Evolutionary conservation across 2,888 invertebrate species (phyloP), one percentile per base, ranked within the genome.

Genomic region (Archaeoteleia sp.): DNA sequence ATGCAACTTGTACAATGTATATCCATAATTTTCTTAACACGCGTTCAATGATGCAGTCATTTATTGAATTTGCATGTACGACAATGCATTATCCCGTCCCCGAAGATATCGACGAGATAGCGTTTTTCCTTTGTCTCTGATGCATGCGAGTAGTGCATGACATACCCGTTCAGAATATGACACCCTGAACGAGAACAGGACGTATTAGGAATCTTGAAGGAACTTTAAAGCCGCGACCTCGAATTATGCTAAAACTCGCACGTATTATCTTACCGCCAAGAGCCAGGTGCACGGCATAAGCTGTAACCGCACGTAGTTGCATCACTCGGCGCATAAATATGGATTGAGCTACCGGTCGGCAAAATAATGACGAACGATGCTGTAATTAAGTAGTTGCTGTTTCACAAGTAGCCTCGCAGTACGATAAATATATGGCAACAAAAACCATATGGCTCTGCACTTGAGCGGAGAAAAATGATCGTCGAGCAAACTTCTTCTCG

Each of bases 291-390:
- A 68, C 54, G 70, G 29, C 68, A 39, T 49, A 51, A 58, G 71
- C 70, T 49, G 63, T 65, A 61, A 67, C 62, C 66, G 69, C 70
- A 61, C 62, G 54, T 46, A 63, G 71, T 76, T 75, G 70, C 76
- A 71, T 70, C 75, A 73, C 72, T 53, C 60, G 46, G 62, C 70
- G 71, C 65, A 74, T 77, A 74, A 74, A 76, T 77, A 76, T 75
- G 71, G 71, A 77, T 77, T 66, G 68, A 66, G 58, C 39, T 63
- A 62, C 58, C 66, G 61, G 55, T 65, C 62, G 68, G 46, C 70
- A 65, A 70, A 61, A 69, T 73, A 75, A 74, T 68, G 72, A 74
- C 66, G 69, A 72, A 73, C 69, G 65, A 58, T 65, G 65, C 60
- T 48, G 70, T 67, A 66, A 74, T 73, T 73, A 75, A 73, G 73